Evolutionary conservation across 2,888 invertebrate genomes (phyloP), one percentile per base, ranked within the genome.

Genomic region (Tetragnatha montana): DNA sequence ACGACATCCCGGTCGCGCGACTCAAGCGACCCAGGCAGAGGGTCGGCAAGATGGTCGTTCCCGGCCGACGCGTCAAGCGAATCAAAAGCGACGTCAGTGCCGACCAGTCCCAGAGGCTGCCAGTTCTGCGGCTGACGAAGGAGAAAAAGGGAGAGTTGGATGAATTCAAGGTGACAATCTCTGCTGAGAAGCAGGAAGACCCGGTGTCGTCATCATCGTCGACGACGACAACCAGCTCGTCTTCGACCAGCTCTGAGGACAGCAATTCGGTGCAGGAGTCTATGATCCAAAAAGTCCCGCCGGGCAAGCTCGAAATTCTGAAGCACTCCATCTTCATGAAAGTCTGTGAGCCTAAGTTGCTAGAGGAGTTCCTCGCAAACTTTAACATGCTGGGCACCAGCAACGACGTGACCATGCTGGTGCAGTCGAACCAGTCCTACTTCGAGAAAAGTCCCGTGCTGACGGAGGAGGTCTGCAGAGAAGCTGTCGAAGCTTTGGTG

Each of bases 341-440:
- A n/a, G 79, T 81, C 3, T n/a, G 69, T 51, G 89, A 90, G 70
- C 69, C 78, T 10, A 21, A 79, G 7, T 35, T 87, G 10, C 68
- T 90, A 1, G 47, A 60, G 14, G 89, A 90, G 21, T 90, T 90
- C 74, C 50, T 90, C 8, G 79, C 69, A 70, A 90, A 90, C 21
- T 35, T 90, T n/a, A 90, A 82, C 50, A 73, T 79, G 87, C 74
- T 75, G 50, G 89, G 89, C 14, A 87, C 86, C 12, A 90, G 82
- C 12, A 87, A 90, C 35, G 86, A 69, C 80, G 87, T 87, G 50
- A 74, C 89, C 8, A 90, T 90, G 89, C 35, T 90, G 14, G 87
- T 90, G 8, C 78, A 90, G 21, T 86, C 89, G 19, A 90, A 90
- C 35, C 78, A 87, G 47, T 86, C 89, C 14, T 90, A 90, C 69